Conservation (phyloP, 2,888 invertebrate species). For the Ornithoptera alexandrae region DNA sequence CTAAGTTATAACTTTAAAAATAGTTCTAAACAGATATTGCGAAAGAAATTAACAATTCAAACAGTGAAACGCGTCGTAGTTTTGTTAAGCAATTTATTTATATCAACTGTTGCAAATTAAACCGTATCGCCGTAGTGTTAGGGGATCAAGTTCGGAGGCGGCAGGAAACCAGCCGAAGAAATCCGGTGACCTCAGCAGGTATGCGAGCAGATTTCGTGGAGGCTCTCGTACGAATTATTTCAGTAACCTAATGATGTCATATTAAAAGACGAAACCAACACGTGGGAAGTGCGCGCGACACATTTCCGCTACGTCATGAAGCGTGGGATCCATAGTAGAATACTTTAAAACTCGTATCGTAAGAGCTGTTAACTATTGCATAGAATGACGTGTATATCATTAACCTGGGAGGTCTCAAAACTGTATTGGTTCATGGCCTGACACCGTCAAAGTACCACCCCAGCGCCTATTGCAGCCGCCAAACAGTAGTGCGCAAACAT, state of each 20-base stretch:
- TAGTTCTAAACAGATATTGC: conserved; percentile 30
- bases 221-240: conserved; percentile 36
- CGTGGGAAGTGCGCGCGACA: conserved; percentile 10
- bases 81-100: conserved; percentile 37
- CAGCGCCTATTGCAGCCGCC: too few relatives aligned
- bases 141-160: conserved; percentile 37
- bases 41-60: conserved; percentile 36
- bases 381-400: too few relatives aligned
- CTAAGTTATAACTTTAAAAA: conserved; percentile 6
- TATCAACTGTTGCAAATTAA: conserved; percentile 34
- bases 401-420: too few relatives aligned
- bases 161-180: conserved; percentile 60
- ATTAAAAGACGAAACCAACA: neutral
- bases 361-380: too few relatives aligned
- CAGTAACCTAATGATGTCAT: conserved; percentile 15
- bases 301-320: neutral
- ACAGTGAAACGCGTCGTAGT: conserved; percentile 32
- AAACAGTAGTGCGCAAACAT: too few relatives aligned
- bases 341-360: too few relatives aligned
- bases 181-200: conserved; percentile 64
- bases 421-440: too few relatives aligned
- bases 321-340: too few relatives aligned
- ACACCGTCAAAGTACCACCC: too few relatives aligned
- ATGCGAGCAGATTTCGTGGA: conserved; percentile 50
- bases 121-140: conserved; percentile 34